Conservation (phyloP, 2,797 vertebrate genomes). For the Emydoidea blandingii region DNA sequence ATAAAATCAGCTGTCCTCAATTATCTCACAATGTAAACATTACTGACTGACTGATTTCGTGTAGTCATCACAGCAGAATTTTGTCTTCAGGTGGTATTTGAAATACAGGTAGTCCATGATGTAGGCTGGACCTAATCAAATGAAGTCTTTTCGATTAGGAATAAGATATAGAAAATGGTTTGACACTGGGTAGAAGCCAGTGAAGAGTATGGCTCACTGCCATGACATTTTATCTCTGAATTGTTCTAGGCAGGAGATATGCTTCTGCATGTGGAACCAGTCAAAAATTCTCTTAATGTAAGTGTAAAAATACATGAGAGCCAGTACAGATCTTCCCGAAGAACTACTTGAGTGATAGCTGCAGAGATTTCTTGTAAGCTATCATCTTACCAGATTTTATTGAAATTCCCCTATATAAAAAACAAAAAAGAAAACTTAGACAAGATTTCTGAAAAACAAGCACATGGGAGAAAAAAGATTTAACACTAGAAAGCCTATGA, state of each 20-base stretch:
- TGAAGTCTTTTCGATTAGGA: background rate
- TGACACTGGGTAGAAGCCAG: background rate
- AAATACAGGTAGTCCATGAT: background rate
- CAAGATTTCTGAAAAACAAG: background rate
- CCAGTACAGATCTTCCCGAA: constrained; percentile 12
- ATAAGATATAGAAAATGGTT: background rate
- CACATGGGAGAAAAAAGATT: background rate
- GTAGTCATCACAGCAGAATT: background rate
- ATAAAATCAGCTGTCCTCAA: background rate
- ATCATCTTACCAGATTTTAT: constrained; percentile 37
- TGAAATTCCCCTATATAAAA: background rate
- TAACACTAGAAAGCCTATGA: background rate
- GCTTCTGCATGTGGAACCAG: background rate
- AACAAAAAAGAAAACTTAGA: background rate
- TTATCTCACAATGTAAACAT: background rate
- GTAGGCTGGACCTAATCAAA: background rate
- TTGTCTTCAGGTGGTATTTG: background rate
- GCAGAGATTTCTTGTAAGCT: constrained; percentile 10
- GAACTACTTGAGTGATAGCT: constrained; percentile 9
- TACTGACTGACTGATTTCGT: background rate
- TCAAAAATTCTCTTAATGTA: background rate
- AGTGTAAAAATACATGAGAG: background rate
- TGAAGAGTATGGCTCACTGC: background rate
- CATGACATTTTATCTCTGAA: background rate
- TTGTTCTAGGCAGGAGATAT: background rate